Conservation (phyloP, 2,797 vertebrate species). For the Astyanax mexicanus region DNA sequence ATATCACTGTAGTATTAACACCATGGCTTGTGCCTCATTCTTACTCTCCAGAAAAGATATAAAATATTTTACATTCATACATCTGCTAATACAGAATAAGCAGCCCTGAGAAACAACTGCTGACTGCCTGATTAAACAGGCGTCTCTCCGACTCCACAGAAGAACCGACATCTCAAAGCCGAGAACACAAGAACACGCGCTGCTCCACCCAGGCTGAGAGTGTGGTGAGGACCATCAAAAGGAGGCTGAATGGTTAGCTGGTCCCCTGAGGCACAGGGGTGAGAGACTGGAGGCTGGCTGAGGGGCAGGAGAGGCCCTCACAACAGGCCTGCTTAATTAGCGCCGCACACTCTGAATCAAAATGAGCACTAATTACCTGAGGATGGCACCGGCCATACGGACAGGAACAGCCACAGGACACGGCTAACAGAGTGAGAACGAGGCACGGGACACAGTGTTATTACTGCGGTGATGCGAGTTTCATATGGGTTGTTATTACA, state of each 20-base stretch:
- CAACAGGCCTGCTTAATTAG: conserved; percentile 89
- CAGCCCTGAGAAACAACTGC: neutral
- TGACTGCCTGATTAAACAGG: conserved; percentile 21
- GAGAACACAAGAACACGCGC: conserved; percentile 14
- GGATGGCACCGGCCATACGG: conserved; percentile 77
- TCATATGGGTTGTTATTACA: neutral
- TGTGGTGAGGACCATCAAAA: conserved; percentile 40
- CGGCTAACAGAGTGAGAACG: neutral
- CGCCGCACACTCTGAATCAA: conserved; percentile 80
- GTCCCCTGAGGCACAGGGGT: conserved; percentile 60
- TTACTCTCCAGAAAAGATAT: too few species aligned
- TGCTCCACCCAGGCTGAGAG: conserved; percentile 26
- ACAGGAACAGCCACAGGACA: neutral
- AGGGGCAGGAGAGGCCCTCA: conserved; percentile 67
- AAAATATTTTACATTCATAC: too few species aligned
- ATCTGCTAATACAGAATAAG: too few species aligned
- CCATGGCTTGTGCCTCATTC: too few species aligned
- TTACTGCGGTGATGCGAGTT: too few species aligned
- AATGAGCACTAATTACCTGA: conserved; percentile 89
- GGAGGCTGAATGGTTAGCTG: conserved; percentile 40
- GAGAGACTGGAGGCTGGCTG: conserved; percentile 65
- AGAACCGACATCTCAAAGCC: neutral
- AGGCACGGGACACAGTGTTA: too few species aligned
- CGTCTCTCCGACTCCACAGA: neutral
- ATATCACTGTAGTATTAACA: too few species aligned